phyloP scores from a whole-genome alignment of 2,888 invertebrate genomes.

The Calephelis perditalis region DNA sequence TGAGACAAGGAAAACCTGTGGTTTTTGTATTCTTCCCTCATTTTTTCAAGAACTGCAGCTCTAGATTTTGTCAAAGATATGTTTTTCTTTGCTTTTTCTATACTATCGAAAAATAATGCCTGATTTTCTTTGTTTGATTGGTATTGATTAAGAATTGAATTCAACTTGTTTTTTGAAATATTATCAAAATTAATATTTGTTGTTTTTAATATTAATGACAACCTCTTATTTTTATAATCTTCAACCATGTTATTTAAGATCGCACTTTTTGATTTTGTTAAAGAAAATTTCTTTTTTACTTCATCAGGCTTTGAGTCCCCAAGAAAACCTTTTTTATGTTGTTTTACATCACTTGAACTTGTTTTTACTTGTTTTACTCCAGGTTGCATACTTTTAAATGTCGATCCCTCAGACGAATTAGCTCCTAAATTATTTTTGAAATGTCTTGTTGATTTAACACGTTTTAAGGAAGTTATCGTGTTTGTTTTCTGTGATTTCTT shows the following conservation, averaged over 20 bases:
- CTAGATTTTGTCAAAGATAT: not conserved
- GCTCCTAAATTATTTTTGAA: too few species aligned
- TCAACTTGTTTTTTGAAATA: constrained; percentile 1
- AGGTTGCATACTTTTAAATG: too few species aligned
- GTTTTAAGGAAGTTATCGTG: too few species aligned
- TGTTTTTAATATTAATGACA: not conserved
- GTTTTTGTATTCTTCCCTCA: not conserved
- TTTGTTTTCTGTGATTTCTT: constrained; percentile 20
- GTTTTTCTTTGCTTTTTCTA: not conserved
- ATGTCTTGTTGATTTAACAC: too few species aligned
- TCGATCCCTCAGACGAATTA: too few species aligned
- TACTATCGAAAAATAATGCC: constrained; percentile 28
- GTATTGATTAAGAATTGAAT: constrained; percentile 1
- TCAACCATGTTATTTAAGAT: not conserved
- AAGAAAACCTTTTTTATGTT: too few species aligned
- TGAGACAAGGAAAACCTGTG: not conserved
- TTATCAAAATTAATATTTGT: constrained; percentile 9
- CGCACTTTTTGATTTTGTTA: constrained; percentile 2
- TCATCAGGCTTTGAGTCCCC: not conserved
- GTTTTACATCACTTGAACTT: too few species aligned
- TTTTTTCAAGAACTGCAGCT: not conserved
- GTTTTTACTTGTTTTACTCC: too few species aligned
- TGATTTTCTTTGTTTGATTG: constrained; percentile 20
- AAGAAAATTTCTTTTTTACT: constrained; percentile 10
- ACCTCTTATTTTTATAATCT: constrained; percentile 5